These are phyloP conservation scores for Phthorimaea operculella DNA, from an alignment of 1,140 invertebrate genomes.

Conservation along the genomic window DNA sequence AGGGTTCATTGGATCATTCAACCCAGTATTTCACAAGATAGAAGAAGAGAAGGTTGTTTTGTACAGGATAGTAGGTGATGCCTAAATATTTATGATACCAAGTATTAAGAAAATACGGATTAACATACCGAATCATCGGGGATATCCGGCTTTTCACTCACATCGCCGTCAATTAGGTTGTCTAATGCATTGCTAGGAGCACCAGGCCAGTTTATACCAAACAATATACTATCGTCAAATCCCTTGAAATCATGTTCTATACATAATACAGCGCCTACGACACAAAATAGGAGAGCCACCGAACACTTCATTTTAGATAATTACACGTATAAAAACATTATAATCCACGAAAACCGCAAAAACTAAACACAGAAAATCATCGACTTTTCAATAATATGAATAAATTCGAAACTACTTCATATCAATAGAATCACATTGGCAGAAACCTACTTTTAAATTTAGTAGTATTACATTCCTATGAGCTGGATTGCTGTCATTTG, in stretches of 20 bases:
- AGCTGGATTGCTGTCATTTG: slow-evolving; percentile 47
- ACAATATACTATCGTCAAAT: slow-evolving; percentile 85
- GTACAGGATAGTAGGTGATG: no score
- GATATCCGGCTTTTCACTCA: not conserved
- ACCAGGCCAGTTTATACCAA: slow-evolving; percentile 85
- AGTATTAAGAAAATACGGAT: no score
- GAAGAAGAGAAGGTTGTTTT: no score
- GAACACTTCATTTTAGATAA: slow-evolving; percentile 22
- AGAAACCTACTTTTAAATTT: not conserved
- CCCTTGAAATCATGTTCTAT: slow-evolving; percentile 73
- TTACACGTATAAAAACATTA: slow-evolving; percentile 8
- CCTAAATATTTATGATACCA: no score
- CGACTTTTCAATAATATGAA: not conserved
- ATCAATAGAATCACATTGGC: not conserved
- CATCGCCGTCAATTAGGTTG: slow-evolving; percentile 31
- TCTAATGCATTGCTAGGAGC: slow-evolving; percentile 56
- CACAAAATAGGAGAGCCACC: slow-evolving; percentile 28
- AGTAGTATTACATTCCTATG: slow-evolving; percentile 17
- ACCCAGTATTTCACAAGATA: no score
- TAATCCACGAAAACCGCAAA: slow-evolving; percentile 5
- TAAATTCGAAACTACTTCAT: not conserved
- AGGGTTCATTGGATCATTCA: no score
- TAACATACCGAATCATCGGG: not conserved
- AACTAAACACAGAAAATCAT: not conserved
- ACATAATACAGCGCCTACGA: slow-evolving; percentile 29